These are phyloP conservation scores for Linhomoeus sp. DNA, from an alignment of 2,888 invertebrate genomes.

Conservation along the genomic window DNA sequence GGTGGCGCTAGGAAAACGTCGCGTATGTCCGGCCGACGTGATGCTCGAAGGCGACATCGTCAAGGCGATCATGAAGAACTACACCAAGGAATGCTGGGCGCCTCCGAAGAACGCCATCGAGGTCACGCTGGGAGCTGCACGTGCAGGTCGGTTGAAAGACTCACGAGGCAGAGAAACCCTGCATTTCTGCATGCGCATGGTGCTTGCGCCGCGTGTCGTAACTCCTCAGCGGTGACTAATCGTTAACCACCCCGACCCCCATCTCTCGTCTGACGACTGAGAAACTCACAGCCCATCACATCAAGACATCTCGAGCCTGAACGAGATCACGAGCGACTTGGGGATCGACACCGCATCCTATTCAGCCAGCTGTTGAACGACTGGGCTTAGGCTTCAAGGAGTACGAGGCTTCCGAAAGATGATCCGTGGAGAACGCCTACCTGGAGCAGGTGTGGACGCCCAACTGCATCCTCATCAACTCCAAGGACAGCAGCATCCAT, in stretches of 20 bases:
- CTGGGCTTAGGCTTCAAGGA: slow-evolving; percentile 14
- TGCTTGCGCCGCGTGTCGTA: no score
- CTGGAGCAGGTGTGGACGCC: slow-evolving; percentile 23
- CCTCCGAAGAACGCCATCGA: slow-evolving; percentile 20
- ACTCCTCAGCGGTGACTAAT: no score
- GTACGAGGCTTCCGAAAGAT: slow-evolving; percentile 15
- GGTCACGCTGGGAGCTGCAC: slow-evolving; percentile 22
- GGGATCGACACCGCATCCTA: slow-evolving; percentile 25
- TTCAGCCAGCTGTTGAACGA: slow-evolving; percentile 25
- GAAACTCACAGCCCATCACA: no score
- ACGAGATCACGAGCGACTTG: slow-evolving; percentile 27
- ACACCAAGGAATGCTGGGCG: slow-evolving; percentile 25
- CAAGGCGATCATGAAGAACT: slow-evolving; percentile 17
- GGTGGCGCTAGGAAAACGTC: slow-evolving; percentile 15
- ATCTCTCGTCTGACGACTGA: no score
- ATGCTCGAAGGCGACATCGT: slow-evolving; percentile 21
- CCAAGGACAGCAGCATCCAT: slow-evolving; percentile 22
- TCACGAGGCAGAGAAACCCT: no score
- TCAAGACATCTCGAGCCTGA: slow-evolving; percentile 23
- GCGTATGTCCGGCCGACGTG: slow-evolving; percentile 20
- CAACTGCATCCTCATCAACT: slow-evolving; percentile 26
- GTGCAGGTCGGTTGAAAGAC: slow-evolving; percentile 12
- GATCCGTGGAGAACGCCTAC: slow-evolving; percentile 22
- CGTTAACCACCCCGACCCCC: no score
- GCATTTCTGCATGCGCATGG: no score